Base-by-base conservation (phyloP, 1,140 invertebrate species). In the Drosophila insularis region DNA sequence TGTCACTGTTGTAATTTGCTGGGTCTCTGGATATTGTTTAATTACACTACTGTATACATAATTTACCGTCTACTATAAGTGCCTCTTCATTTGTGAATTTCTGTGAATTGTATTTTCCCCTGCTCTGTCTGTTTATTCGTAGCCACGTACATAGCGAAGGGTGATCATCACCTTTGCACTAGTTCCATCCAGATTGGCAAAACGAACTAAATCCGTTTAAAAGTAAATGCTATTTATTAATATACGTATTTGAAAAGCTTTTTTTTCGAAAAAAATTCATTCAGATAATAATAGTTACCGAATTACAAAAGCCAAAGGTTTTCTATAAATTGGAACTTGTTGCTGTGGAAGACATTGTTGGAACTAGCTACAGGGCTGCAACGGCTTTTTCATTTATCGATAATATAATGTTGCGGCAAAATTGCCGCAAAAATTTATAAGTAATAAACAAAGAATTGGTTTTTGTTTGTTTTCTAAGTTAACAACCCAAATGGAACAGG, bases 31-130 rank as follows among this genome's bases (percentile, higher is more conserved):
- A 35, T 56, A 2, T 14, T 58, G n/a, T 14, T 58, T 58, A 58
- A 58, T 58, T 58, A 58, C 55, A 58, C 32, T 58, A 58, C n/a
- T 6, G 31, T 58, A 19, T 58, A 58, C 55, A 58, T 58, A 35
- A 56, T 35, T 58, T 31, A 35, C 14, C 32, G 19, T 58, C 32
- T 58, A 31, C 17, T 35, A 19, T 3, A 40, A 37, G 11, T 40
- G 43, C 43, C 43, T 50, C 43, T 50, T 50, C 17, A 21, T 21
- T 50, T 50, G 43, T 21, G 10, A 50, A 50, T 10, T 50, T 61
- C 19, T 40, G 37, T 40, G 59, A 40, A 23, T 61, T 61, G 37
- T 61, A 19, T 61, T 39, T 58, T 19, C 10, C 17, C 17, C 43
- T 50, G 43, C 43, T 50, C n/a, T 50, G 43, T 21, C 43, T 19